A percentile compares a stretch with the other conserved stretches of the same genome.
phyloP scores from a whole-genome alignment of 1,140 invertebrate genomes.

The Lasioglossum baleicum region DNA sequence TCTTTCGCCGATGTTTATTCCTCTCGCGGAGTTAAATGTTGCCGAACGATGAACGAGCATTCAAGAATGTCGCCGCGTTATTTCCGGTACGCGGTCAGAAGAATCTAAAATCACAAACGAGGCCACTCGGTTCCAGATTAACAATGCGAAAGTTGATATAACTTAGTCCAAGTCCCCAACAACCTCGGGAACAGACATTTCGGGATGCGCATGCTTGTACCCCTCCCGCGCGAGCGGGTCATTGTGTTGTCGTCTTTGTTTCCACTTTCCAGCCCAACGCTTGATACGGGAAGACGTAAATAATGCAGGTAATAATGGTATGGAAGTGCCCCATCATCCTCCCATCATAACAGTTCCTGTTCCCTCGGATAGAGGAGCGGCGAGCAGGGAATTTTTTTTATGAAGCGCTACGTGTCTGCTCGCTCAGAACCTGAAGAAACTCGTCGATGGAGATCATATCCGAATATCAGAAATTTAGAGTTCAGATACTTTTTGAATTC shows the following conservation, averaged over 20 bases:
- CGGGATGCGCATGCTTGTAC: not conserved
- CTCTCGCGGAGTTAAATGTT: not conserved
- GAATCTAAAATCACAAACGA: slow-evolving; percentile 12
- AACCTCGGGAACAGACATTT: not conserved
- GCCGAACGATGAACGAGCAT: not conserved
- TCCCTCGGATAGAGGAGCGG: not conserved
- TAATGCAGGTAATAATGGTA: slow-evolving; percentile 5
- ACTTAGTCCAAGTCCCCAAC: not conserved
- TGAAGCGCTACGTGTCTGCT: slow-evolving; percentile 7
- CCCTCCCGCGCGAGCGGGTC: too few relatives aligned
- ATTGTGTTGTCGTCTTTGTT: slow-evolving; percentile 6
- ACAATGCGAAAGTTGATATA: slow-evolving; percentile 20
- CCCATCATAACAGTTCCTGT: not conserved
- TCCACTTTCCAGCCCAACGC: not conserved
- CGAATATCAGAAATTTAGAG: too few relatives aligned
- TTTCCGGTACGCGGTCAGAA: slow-evolving; percentile 12
- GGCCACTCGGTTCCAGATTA: slow-evolving; percentile 5
- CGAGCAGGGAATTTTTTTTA: not conserved
- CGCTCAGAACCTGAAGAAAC: not conserved
- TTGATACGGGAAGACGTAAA: not conserved
- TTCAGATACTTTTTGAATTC: too few relatives aligned
- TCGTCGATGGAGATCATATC: not conserved
- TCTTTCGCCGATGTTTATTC: not conserved
- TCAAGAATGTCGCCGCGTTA: slow-evolving; percentile 22
- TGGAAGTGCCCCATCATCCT: not conserved